Evolutionary conservation across 2,888 invertebrate genomes (phyloP), one percentile per base, ranked within the genome.

Genomic region (Drosophila mayaguana): DNA sequence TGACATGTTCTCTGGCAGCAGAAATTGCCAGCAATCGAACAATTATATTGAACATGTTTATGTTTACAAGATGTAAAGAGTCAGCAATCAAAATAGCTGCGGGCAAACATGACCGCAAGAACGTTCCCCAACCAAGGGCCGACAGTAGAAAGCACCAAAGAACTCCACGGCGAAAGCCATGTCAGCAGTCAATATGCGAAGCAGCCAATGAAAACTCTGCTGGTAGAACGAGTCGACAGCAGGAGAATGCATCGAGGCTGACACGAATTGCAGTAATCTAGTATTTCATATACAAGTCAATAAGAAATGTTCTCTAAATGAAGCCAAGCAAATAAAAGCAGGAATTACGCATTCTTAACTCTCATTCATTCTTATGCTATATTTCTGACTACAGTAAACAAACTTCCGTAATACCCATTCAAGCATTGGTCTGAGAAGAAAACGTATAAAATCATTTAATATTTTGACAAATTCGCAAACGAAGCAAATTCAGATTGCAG

Each of bases 61-160:
- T 88, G 90, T 89, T 89, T 88, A 83, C 88, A 87, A 77, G 73
- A 81, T 89, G 89, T 87, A 84, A 40, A 54, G 48, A 74, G 62
- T 65, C 63, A 56, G 72, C 86, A 88, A 79, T 76, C 75, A 74
- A 78, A 77, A 87, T 83, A 78, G 81, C 86, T 80, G 82, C 80
- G 77, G 87, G 81, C 73, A 54, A 56, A 75, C 71, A 88, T 75
- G 75, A 59, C 40, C 56, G 18, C n/a, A 12, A 32, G 46, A 28
- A 45, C 46, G 2, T 20, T 18, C 20, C 20, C 5, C 3, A 1
- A 18, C 25, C 16, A 32, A 25, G 16, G 20, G 22, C 28, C 1
- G 11, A 6, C n/a, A 34, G 40, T 18, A 42, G 69, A 68, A 56
- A 36, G 48, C 25, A 2, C 7, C 14, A 36, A 28, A 14, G 22